These are phyloP conservation scores for Polyodon spathula DNA, from an alignment of 2,113 vertebrate genomes.

Conservation along the genomic window DNA sequence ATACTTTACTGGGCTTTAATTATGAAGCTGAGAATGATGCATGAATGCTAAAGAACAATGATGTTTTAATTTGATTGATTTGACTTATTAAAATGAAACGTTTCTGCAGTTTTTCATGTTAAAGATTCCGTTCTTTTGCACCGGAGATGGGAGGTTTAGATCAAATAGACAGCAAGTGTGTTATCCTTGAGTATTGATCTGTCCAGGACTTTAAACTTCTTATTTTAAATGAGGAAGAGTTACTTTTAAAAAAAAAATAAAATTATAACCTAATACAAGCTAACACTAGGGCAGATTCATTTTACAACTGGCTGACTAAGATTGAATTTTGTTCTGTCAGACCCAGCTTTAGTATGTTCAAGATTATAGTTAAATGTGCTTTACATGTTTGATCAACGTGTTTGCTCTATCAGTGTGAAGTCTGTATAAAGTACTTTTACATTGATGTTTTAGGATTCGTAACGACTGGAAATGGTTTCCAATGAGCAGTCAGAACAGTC, in stretches of 20 bases:
- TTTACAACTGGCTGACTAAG: no score
- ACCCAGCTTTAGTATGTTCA: no score
- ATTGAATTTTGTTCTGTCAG: no score
- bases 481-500: no score
- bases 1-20: conserved; percentile 64
- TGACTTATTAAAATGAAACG: conserved; percentile 61
- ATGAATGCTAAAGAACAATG: conserved; percentile 72
- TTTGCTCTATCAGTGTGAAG: no score
- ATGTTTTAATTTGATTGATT: conserved; percentile 75
- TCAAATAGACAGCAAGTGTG: conserved; percentile 54
- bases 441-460: no score
- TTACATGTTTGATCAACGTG: no score
- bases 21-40: conserved; percentile 51
- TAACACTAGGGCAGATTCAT: no score
- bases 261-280: no score
- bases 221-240: conserved; percentile 1
- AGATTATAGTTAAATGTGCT: no score
- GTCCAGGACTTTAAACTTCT: not conserved
- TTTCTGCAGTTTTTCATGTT: conserved; percentile 35
- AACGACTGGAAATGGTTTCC: no score
- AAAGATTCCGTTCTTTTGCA: conserved; percentile 40
- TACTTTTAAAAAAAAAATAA: not conserved
- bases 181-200: conserved; percentile 41
- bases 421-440: no score
- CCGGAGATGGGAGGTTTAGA: conserved; percentile 41